Conservation (phyloP, 2,797 vertebrate genomes). For the Loris lydekkerianus region DNA sequence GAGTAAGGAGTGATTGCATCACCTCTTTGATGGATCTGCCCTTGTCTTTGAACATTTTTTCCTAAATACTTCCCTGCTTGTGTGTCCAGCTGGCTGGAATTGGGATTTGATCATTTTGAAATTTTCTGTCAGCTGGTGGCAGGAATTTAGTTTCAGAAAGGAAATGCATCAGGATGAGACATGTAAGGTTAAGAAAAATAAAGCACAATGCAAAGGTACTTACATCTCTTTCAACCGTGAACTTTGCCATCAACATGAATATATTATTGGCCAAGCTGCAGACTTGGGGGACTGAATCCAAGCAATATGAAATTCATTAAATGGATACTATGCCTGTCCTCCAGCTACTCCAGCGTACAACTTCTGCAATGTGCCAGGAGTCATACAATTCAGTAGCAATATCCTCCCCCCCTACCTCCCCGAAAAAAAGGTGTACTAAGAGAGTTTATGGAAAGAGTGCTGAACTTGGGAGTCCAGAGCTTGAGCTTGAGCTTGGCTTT, state of each 20-base stretch:
- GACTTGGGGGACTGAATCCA: neutral
- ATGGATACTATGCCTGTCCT: neutral
- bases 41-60: slow-evolving; percentile 26
- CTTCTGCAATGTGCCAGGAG: neutral
- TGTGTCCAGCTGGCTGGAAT: slow-evolving; percentile 45
- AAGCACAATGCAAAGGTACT: neutral
- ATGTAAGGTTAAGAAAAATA: neutral
- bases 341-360: neutral
- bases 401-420: neutral
- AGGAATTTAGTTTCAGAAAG: slow-evolving; percentile 66
- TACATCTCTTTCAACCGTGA: neutral
- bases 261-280: neutral
- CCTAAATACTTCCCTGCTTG: neutral
- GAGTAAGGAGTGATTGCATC: neutral
- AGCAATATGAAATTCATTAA: neutral
- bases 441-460: neutral
- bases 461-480: neutral
- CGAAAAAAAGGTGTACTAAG: neutral
- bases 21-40: neutral
- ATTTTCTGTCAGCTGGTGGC: slow-evolving; percentile 45
- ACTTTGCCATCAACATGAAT: neutral
- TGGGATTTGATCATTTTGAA: slow-evolving; percentile 76
- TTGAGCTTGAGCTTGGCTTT: neutral
- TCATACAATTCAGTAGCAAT: neutral
- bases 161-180: neutral